Conservation (phyloP, 2,113 vertebrate species). For the Pelmatolapia mariae region DNA sequence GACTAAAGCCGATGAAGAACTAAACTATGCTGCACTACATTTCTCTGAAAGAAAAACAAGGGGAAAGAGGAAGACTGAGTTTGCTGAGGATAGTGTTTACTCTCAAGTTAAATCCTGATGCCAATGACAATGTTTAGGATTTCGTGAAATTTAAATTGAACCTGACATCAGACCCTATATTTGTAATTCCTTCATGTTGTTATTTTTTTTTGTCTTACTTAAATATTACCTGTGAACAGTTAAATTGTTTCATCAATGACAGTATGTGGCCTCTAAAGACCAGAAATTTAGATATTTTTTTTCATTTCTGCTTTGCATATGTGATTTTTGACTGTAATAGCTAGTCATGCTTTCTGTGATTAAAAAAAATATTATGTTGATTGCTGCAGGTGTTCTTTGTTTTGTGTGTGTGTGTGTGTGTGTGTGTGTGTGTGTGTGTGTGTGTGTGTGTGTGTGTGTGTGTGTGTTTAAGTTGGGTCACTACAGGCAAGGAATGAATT, state of each 20-base stretch:
- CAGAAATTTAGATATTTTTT: rapidly evolving
- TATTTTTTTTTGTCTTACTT: rapidly evolving
- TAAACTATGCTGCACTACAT: not conserved
- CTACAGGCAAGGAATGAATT: not conserved
- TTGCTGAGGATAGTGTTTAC: too few species aligned
- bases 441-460: too few species aligned
- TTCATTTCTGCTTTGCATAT: not conserved
- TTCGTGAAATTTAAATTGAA: rapidly evolving
- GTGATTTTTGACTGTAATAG: not conserved
- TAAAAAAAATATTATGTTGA: not conserved
- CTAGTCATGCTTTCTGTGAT: not conserved
- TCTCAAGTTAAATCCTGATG: rapidly evolving
- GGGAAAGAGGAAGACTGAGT: not conserved
- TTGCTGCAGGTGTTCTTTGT: not conserved
- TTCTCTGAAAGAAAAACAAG: not conserved
- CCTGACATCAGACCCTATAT: rapidly evolving
- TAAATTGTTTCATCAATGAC: rapidly evolving
- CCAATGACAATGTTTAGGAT: rapidly evolving
- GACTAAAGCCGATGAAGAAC: rapidly evolving
- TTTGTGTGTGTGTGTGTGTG: too few species aligned
- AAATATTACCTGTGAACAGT: not conserved
- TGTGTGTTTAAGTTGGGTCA: not conserved
- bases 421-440: too few species aligned
- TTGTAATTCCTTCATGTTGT: rapidly evolving
- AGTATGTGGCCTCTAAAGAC: rapidly evolving